Percentiles rank a stretch among this genome's conserved stretches.
phyloP scores from a whole-genome alignment of 2,113 vertebrate genomes.

The Phaethon lepturus region DNA sequence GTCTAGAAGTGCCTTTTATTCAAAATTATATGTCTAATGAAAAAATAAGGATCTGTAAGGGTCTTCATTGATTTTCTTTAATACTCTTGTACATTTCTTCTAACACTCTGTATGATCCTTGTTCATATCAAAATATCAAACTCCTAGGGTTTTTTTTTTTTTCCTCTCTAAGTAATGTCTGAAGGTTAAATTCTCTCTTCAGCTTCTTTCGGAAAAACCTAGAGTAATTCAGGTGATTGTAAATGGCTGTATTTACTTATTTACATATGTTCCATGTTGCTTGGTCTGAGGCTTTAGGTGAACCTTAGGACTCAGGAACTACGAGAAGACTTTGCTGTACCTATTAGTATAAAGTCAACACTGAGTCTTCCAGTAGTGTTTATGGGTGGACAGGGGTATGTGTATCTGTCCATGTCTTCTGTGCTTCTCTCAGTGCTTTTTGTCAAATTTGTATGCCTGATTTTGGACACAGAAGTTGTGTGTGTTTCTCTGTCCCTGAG shows the following conservation, averaged over 20 bases:
- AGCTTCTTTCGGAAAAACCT: neutral
- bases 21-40: neutral
- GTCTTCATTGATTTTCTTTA: neutral
- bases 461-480: neutral
- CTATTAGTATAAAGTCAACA: neutral
- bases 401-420: neutral
- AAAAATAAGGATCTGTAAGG: neutral
- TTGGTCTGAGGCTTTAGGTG: neutral
- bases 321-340: neutral
- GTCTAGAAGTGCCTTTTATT: neutral
- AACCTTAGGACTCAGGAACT: neutral
- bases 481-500: neutral
- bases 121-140: neutral
- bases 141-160: neutral
- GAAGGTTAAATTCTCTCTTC: neutral
- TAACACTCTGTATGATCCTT: neutral
- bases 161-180: neutral
- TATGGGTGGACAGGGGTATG: neutral
- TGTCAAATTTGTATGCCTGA: neutral
- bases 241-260: neutral
- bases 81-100: neutral
- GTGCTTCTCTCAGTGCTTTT: neutral
- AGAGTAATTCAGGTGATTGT: neutral
- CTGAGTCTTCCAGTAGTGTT: neutral
- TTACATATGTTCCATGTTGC: neutral